A percentile compares a stretch with the other conserved stretches of the same genome.
These are phyloP conservation scores for Sericinus montela DNA, from an alignment of 2,888 invertebrate genomes.

Conservation along the genomic window DNA sequence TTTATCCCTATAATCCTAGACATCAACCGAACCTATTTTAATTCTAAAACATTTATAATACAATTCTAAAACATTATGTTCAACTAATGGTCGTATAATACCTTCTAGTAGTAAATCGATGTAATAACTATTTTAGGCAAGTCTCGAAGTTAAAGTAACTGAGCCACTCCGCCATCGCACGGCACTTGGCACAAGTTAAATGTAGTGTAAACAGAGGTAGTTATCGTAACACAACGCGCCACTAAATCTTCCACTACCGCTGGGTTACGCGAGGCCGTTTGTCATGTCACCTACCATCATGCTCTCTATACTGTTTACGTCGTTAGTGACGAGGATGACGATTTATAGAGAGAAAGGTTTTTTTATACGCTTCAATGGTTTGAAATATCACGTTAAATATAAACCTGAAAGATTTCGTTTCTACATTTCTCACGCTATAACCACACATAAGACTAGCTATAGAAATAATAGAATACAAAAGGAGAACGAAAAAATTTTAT, in stretches of 20 bases:
- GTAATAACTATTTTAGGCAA: slow-evolving; percentile 8
- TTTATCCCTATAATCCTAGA: too few species aligned
- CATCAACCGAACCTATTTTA: too few species aligned
- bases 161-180: slow-evolving; percentile 11
- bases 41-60: too few species aligned
- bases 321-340: slow-evolving; percentile 37
- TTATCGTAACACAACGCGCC: slow-evolving; percentile 59
- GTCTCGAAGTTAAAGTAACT: slow-evolving; percentile 3
- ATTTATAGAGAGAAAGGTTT: slow-evolving; percentile 29
- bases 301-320: slow-evolving; percentile 32
- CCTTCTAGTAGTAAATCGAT: slow-evolving; percentile 20
- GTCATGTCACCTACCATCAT: slow-evolving; percentile 56
- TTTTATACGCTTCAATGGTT: background rate
- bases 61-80: too few species aligned
- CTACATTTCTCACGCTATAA: too few species aligned
- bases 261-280: slow-evolving; percentile 43
- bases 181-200: slow-evolving; percentile 69
- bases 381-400: too few species aligned
- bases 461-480: too few species aligned
- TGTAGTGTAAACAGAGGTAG: slow-evolving; percentile 73
- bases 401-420: too few species aligned
- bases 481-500: too few species aligned
- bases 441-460: too few species aligned
- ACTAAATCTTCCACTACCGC: slow-evolving; percentile 58
- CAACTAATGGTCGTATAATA: too few species aligned